Base-by-base conservation (phyloP, 1,140 invertebrate species). In the Drosophila persimilis region DNA sequence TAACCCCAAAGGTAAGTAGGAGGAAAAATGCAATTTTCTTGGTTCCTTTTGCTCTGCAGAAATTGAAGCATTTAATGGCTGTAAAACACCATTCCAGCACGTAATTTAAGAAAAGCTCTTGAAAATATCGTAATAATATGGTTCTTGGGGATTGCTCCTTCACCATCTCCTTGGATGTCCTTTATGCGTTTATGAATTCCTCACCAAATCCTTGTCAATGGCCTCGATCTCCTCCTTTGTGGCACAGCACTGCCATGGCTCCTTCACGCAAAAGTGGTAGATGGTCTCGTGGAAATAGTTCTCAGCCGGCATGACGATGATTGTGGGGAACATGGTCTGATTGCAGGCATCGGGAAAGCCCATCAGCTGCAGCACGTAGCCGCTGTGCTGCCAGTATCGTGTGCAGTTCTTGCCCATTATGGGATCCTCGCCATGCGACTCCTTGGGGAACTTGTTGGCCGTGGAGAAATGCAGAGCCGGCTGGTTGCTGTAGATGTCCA, bases 401-500 rank as follows among this genome's bases (percentile, higher is more conserved):
- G 92, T 92, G 15, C 94, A 95, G 1, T 92, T 90, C 92, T 98
- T 97, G 3, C 97, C 97, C 8, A 90, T 48, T 3, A 96, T 90
- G 0, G 93, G 89, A 2, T 83, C 76, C 44, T 89, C 71, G 20
- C 73, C 78, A 0, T 56, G 66, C 0, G 52, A 17, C 73, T 93
- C 92, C 52, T 92, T 67, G 13, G 96, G 95, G 0, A 39, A 26
- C 15, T 15, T n/a, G 15, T 97, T 96, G 0, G 93, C 92, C 0
- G 97, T 98, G 80, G 98, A 98, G 70, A 99, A 95, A 77, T 98
- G 97, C 13, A 98, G 93, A 6, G 97, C 97, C 1, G 97, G 97
- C 85, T 98, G 97, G 90, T 97, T 95, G 24, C 95, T 95, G 60
- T 94, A 94, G 0, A 98, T 92, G 80, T 97, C 95, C 61, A 98